phyloP scores from a whole-genome alignment of 2,113 vertebrate genomes.

The Pseudolaguvia tuberculata region DNA sequence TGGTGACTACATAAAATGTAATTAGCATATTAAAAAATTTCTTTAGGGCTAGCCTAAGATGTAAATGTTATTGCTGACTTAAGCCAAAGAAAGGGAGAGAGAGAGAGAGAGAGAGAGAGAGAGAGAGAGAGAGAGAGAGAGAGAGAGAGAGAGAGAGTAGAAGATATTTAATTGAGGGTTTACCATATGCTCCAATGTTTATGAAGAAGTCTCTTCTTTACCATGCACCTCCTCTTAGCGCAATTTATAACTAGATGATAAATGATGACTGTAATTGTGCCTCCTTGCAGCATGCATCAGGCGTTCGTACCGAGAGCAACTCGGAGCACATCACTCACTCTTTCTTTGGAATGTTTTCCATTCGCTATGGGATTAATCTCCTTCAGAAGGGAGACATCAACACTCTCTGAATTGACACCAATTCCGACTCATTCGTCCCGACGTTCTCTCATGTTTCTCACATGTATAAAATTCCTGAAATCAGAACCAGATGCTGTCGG shows the following conservation, averaged over 20 bases:
- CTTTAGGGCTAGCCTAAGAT: too few relatives aligned
- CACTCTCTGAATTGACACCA: constrained; percentile 5
- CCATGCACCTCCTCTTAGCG: constrained; percentile 21
- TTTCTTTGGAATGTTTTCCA: constrained; percentile 31
- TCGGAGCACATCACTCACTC: constrained; percentile 20
- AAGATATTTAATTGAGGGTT: too few relatives aligned
- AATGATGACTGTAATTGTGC: constrained; percentile 41
- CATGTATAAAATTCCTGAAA: background rate
- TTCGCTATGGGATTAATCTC: background rate
- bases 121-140: background rate
- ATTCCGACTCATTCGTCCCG: background rate
- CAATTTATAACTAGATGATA: constrained; percentile 32
- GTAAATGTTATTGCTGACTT: too few relatives aligned
- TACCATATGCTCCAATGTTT: background rate
- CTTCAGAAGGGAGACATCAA: background rate
- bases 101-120: background rate
- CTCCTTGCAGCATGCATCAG: constrained; percentile 14
- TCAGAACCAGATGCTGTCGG: constrained; percentile 8
- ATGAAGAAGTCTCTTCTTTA: constrained; percentile 23
- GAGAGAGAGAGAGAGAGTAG: too few relatives aligned
- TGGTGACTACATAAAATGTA: background rate
- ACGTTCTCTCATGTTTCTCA: background rate
- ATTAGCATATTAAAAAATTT: too few relatives aligned
- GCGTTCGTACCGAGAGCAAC: constrained; percentile 16
- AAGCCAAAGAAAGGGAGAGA: too few relatives aligned